Evolutionary conservation across 2,888 invertebrate genomes (phyloP).

Genomic region (Neuroscelio doddi): DNA sequence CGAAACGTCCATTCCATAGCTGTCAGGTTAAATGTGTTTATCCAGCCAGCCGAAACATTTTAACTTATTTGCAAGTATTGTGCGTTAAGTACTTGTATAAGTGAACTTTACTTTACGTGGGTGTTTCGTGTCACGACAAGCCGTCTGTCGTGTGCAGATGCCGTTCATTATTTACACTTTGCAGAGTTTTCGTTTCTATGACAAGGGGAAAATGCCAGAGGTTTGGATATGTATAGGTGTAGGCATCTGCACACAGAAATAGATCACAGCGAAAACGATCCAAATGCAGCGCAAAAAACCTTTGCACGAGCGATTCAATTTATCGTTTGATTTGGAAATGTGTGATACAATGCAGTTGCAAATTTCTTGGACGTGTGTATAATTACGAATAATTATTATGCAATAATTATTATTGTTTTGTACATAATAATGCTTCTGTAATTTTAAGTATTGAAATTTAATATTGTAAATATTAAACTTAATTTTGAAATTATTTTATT

Average conservation of each 20-base stretch:
- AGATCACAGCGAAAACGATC: slow-evolving; percentile 30
- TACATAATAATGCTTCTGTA: too few relatives aligned
- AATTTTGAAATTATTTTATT: too few relatives aligned
- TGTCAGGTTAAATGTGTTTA: slow-evolving; percentile 32
- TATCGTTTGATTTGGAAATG: slow-evolving; percentile 1
- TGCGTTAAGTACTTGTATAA: slow-evolving; percentile 41
- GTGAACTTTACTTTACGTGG: slow-evolving; percentile 47
- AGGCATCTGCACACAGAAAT: slow-evolving; percentile 17
- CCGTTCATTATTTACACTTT: slow-evolving; percentile 59
- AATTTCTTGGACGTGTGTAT: neutral
- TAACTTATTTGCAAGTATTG: slow-evolving; percentile 41
- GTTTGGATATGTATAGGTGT: slow-evolving; percentile 26
- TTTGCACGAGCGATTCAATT: slow-evolving; percentile 7
- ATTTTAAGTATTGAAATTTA: too few relatives aligned
- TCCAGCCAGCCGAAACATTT: slow-evolving; percentile 37
- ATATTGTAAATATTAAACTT: neutral
- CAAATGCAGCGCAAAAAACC: slow-evolving; percentile 21
- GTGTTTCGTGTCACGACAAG: slow-evolving; percentile 55
- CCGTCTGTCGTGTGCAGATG: slow-evolving; percentile 57
- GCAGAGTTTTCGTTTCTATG: slow-evolving; percentile 49
- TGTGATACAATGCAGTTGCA: neutral
- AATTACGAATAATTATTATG: too few relatives aligned
- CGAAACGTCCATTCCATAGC: slow-evolving; percentile 24
- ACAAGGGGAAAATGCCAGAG: slow-evolving; percentile 36
- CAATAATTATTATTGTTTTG: too few relatives aligned